These are phyloP conservation scores for Rhinophrynus dorsalis DNA, from an alignment of 2,797 vertebrate genomes.

Conservation along the genomic window DNA sequence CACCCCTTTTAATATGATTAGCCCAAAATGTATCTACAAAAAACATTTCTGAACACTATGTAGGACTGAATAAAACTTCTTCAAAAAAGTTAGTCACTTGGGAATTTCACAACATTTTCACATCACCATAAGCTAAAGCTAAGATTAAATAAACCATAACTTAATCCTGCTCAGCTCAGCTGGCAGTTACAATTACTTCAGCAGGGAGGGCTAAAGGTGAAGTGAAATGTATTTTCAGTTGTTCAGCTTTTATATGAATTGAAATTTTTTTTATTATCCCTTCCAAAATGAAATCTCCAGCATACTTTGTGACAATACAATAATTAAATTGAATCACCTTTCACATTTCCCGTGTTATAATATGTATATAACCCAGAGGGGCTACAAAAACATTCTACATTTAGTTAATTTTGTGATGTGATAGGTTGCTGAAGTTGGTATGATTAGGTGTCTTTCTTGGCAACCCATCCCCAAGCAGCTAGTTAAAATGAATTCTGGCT, in stretches of 20 bases:
- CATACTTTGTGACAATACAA: conserved; percentile 29
- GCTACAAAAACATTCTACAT: conserved; percentile 33
- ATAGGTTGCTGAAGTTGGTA: conserved; percentile 30
- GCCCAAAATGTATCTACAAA: no score
- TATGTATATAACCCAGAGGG: conserved; percentile 22
- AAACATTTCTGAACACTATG: no score
- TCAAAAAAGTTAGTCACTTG: no score
- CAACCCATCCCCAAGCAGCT: conserved; percentile 4
- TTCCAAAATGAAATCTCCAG: conserved; percentile 11
- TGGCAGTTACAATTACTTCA: background rate
- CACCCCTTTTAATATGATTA: no score
- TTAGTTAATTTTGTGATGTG: conserved; percentile 50
- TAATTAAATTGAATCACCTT: conserved; percentile 21
- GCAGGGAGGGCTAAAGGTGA: background rate
- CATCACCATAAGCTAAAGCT: background rate
- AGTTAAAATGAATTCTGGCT: conserved; percentile 36
- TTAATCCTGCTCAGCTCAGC: background rate
- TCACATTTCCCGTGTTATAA: conserved; percentile 17
- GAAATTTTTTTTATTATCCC: conserved; percentile 2
- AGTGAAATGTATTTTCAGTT: background rate
- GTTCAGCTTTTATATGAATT: background rate
- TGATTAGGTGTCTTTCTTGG: conserved; percentile 6
- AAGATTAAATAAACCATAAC: conserved; percentile 6
- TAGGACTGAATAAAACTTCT: no score
- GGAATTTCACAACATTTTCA: background rate